A percentile compares a stretch with the other conserved stretches of the same genome.
These are phyloP conservation scores for Tetramorium parvispinum DNA, from an alignment of 1,140 invertebrate species.

Conservation along the genomic window DNA sequence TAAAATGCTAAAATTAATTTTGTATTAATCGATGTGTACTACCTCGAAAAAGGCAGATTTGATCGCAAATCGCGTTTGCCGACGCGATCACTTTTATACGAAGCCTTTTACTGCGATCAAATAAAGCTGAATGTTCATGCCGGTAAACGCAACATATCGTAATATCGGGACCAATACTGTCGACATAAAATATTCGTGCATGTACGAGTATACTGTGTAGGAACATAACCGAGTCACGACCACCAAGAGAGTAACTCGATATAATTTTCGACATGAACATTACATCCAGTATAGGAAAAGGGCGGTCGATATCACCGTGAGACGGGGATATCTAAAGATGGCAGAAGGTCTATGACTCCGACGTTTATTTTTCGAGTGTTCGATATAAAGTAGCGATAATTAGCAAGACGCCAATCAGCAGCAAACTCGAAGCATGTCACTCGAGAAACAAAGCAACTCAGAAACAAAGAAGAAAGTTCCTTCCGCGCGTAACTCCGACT, in stretches of 20 bases:
- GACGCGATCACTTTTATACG: conserved; percentile 28
- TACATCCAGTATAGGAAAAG: conserved; percentile 40
- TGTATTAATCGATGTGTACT: conserved; percentile 20
- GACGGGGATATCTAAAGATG: background rate
- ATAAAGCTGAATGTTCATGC: background rate
- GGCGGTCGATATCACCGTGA: conserved; percentile 25
- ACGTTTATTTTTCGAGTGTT: conserved; percentile 36
- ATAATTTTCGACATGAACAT: conserved; percentile 51
- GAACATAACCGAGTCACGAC: conserved; percentile 25
- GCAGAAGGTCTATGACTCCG: background rate
- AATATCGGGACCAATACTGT: conserved; percentile 50
- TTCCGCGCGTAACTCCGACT: background rate
- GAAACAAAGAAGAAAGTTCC: background rate
- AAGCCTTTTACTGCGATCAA: background rate
- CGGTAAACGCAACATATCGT: conserved; percentile 40
- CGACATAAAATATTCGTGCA: conserved; percentile 31
- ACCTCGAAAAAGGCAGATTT: background rate
- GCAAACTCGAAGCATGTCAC: conserved; percentile 3
- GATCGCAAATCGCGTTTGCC: background rate
- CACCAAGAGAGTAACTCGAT: conserved; percentile 27
- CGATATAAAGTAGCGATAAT: conserved; percentile 4
- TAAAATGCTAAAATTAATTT: background rate
- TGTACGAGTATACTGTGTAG: background rate
- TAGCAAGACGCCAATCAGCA: conserved; percentile 2
- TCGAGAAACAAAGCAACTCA: conserved; percentile 2